Evolutionary conservation across 2,888 invertebrate species (phyloP).

Genomic region (Temnothorax ravouxi): DNA sequence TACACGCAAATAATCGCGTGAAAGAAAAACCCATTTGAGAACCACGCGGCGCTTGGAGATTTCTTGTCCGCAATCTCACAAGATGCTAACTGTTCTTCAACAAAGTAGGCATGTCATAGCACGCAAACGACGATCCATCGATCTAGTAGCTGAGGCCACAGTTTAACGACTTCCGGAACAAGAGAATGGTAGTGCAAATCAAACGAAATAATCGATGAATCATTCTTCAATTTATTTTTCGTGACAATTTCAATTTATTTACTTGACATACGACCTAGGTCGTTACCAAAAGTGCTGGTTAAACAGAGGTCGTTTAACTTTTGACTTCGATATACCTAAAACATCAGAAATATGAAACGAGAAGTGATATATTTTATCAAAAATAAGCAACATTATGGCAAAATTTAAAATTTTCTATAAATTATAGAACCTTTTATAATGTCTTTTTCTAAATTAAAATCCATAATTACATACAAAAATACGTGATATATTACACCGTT

Average conservation of each 20-base stretch:
- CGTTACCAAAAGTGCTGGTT: neutral
- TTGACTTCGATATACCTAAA: neutral
- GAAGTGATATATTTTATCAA: neutral
- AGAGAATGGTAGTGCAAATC: conserved; percentile 25
- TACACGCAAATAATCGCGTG: conserved; percentile 39
- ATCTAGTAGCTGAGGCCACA: conserved; percentile 67
- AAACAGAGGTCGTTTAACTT: neutral
- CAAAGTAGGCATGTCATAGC: conserved; percentile 54
- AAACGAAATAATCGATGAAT: neutral
- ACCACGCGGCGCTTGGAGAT: conserved; percentile 55
- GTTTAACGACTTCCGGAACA: conserved; percentile 73
- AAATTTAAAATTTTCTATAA: neutral
- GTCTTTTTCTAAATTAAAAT: neutral
- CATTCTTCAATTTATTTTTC: conserved; percentile 10
- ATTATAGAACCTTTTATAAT: neutral
- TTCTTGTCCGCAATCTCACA: conserved; percentile 77
- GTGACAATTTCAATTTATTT: neutral
- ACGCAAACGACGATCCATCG: conserved; percentile 66
- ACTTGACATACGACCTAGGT: neutral
- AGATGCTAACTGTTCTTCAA: conserved; percentile 77
- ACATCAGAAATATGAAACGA: neutral
- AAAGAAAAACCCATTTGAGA: conserved; percentile 53
- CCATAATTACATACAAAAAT: neutral
- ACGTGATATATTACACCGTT: neutral
- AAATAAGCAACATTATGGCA: neutral